phyloP scores from a whole-genome alignment of 2,113 vertebrate genomes.

The Rhinoderma darwinii region DNA sequence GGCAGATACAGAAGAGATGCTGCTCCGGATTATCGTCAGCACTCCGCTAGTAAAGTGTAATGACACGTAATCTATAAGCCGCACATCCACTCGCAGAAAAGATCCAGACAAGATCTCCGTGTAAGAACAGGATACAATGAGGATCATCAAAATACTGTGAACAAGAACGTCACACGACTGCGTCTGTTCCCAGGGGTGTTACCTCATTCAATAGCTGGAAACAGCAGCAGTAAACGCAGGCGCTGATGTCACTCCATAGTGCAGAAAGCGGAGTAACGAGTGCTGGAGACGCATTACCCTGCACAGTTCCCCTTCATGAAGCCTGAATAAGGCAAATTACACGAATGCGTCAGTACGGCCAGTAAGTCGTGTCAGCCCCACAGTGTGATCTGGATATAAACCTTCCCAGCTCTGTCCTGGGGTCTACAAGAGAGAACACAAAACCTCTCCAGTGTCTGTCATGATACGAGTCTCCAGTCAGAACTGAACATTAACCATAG shows the following conservation, averaged over 20 bases:
- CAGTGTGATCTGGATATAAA: neutral
- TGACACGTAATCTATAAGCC: neutral
- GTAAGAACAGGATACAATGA: neutral
- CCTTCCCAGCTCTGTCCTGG: neutral
- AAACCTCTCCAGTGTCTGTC: too few relatives aligned
- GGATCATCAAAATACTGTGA: neutral
- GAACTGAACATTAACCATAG: too few relatives aligned
- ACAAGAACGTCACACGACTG: neutral
- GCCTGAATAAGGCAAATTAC: neutral
- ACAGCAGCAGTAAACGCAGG: neutral
- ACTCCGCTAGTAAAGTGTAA: too few relatives aligned
- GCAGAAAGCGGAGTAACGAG: neutral
- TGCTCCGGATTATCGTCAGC: neutral
- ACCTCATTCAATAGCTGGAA: neutral
- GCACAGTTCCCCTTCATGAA: neutral
- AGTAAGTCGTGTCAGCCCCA: neutral
- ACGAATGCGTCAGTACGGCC: neutral
- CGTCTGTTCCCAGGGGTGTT: neutral
- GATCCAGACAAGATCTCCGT: neutral
- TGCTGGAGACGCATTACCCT: neutral
- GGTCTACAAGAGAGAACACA: too few relatives aligned
- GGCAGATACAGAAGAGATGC: neutral
- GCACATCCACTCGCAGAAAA: neutral
- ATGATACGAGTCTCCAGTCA: too few relatives aligned
- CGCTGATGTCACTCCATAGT: neutral